These are phyloP conservation scores for Setipinna tenuifilis DNA, from an alignment of 2,797 vertebrate genomes.

Conservation along the genomic window DNA sequence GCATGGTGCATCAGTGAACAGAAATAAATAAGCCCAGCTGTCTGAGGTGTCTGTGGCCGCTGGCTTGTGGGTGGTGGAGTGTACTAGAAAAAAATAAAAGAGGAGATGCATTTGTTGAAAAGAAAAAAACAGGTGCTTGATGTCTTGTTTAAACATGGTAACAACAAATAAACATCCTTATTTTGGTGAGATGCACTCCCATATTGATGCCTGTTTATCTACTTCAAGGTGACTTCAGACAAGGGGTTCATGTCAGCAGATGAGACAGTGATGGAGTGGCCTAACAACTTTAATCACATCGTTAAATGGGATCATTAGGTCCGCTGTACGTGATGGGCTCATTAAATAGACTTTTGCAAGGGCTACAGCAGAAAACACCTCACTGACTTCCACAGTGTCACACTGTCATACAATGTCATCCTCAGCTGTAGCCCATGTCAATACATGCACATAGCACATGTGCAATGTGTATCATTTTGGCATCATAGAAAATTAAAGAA, in stretches of 20 bases:
- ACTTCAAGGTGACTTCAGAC: slow-evolving; percentile 16
- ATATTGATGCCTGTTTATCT: slow-evolving; percentile 8
- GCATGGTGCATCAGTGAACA: not conserved
- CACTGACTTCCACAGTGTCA: not conserved
- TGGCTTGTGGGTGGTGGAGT: not conserved
- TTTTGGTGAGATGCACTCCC: not conserved
- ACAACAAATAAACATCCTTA: not conserved
- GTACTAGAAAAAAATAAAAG: not conserved
- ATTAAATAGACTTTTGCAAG: not conserved
- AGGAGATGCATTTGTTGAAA: not conserved
- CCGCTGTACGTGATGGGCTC: slow-evolving; percentile 19
- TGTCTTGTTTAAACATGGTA: not conserved
- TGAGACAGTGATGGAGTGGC: slow-evolving; percentile 15
- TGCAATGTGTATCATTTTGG: not conserved
- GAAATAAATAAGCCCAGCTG: not conserved
- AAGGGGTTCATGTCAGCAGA: not conserved
- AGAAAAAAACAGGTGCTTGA: not conserved
- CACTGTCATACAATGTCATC: not conserved
- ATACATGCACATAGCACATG: no score
- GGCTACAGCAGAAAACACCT: not conserved
- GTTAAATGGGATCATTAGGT: slow-evolving; percentile 21
- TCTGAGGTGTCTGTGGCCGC: not conserved
- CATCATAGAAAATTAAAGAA: not conserved
- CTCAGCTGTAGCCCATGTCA: not conserved
- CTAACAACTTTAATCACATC: slow-evolving; percentile 18